Evolutionary conservation across 1,140 invertebrate genomes (phyloP), one percentile per base, ranked within the genome.

Genomic region (Piezodorus guildinii): DNA sequence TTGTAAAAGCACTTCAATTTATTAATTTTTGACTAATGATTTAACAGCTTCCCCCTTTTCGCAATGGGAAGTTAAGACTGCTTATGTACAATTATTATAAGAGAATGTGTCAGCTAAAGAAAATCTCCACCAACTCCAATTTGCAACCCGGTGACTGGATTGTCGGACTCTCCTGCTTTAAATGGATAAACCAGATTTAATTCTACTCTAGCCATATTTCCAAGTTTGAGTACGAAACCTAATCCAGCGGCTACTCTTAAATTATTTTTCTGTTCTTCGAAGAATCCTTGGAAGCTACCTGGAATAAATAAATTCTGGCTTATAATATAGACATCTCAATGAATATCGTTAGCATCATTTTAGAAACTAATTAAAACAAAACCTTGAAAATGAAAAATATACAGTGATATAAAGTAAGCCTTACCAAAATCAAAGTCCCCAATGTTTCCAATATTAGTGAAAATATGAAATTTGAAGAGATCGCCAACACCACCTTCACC

Each of bases 361-460:
- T n/a, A n/a, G n/a, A n/a, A n/a, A n/a, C n/a, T n/a, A n/a, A n/a
- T n/a, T n/a, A n/a, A n/a, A n/a, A n/a, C n/a, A n/a, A n/a, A n/a
- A n/a, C n/a, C n/a, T n/a, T n/a, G n/a, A n/a, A n/a, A n/a, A n/a
- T n/a, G n/a, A n/a, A n/a, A n/a, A n/a, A n/a, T n/a, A n/a, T n/a
- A n/a, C n/a, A n/a, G n/a, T n/a, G n/a, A 58, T 6, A 58, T 27
- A 27, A 27, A 23, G 30, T n/a, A 58, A 2, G 25, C 61, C 65
- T 62, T 65, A 67, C 65, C 60, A 12, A 43, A 21, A 19, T 64
- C 23, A 27, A 82, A 74, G 69, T 85, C 79, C 6, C 78, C 80
- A 62, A 90, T 77, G 72, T 89, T 91, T 61, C 92, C 92, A 56
- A 80, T 84, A 75, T 91, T 94, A 52, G 90, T 67, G 77, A 95